Base-by-base conservation (phyloP, 2,888 invertebrate species). In the Eilema caniola region DNA sequence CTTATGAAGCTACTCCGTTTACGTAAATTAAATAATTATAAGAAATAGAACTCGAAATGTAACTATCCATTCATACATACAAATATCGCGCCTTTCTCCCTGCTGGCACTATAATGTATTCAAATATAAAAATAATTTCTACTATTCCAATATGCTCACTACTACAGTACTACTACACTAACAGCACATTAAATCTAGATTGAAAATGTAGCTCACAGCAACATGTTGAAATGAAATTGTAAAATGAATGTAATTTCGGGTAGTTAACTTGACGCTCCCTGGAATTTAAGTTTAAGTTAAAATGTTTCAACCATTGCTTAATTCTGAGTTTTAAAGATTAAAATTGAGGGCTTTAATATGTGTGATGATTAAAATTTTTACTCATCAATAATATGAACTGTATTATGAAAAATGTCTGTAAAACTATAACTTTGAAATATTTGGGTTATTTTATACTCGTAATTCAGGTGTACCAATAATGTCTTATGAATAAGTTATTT, bases 151-250 rank as follows among this genome's bases (percentile, higher is more conserved):
- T 20, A 47, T 47, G 20, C 47, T 47, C 20, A 20, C 47, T 47
- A 20, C 20, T 7, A 20, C 20, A 47, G 47, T n/a, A n/a, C n/a
- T n/a, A n/a, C n/a, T n/a, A n/a, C n/a, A n/a, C n/a, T n/a, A 47
- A 47, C 20, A 61, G 25, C 31, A 64, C 64, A 64, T 71, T 69
- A 68, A 70, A 72, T 76, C 72, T 69, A 62, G 59, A 70, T 69
- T 59, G 64, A 64, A 70, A 73, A 73, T 73, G 70, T 67, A 69
- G 69, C 68, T 63, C 69, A 61, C 62, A 67, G 62, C 56, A 62
- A 59, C 64, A 62, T 62, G 65, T 62, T 69, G 67, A 53, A 62
- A 66, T 62, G 62, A 60, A 66, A 69, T 24, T 62, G 57, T 56
- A 24, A 56, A 62, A 68, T 57, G 56, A 68, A 62, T 47, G 67